phyloP scores from a whole-genome alignment of 2,888 invertebrate species.

The Stenolophus ochropezus region DNA sequence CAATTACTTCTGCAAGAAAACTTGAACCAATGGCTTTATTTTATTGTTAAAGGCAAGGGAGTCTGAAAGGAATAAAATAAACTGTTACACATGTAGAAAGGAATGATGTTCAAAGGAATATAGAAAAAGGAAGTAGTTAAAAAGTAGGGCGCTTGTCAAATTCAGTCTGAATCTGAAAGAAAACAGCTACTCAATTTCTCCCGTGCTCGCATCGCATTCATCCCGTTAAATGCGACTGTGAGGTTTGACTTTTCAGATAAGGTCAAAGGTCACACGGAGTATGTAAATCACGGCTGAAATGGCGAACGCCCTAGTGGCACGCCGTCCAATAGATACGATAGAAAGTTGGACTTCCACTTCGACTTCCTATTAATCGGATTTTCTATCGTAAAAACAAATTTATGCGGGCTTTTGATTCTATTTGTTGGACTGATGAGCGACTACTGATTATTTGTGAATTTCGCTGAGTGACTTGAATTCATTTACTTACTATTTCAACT shows the following conservation, averaged over 20 bases:
- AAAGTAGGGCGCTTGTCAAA: conserved; percentile 22
- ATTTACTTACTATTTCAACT: conserved; percentile 19
- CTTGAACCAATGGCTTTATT: background rate
- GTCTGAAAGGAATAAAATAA: background rate
- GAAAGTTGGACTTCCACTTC: conserved; percentile 39
- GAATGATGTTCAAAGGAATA: background rate
- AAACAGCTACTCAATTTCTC: conserved; percentile 28
- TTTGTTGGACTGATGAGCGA: conserved; percentile 27
- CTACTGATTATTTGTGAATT: conserved; percentile 27
- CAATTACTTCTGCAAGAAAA: background rate
- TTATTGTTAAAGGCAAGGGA: background rate
- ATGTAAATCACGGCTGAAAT: conserved; percentile 44
- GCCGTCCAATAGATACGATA: conserved; percentile 16
- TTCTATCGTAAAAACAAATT: conserved; percentile 46
- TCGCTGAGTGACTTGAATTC: conserved; percentile 14
- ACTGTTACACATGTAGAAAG: background rate
- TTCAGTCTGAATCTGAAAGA: conserved; percentile 15
- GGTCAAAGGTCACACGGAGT: conserved; percentile 50
- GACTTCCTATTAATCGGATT: conserved; percentile 41
- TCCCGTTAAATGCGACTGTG: conserved; percentile 5
- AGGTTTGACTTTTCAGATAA: conserved; percentile 58
- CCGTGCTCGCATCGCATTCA: conserved; percentile 7
- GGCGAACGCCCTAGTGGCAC: background rate
- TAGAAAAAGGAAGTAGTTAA: conserved; percentile 10
- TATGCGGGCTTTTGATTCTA: conserved; percentile 35